phyloP scores from a whole-genome alignment of 2,113 vertebrate genomes.

The Phycodurus eques region DNA sequence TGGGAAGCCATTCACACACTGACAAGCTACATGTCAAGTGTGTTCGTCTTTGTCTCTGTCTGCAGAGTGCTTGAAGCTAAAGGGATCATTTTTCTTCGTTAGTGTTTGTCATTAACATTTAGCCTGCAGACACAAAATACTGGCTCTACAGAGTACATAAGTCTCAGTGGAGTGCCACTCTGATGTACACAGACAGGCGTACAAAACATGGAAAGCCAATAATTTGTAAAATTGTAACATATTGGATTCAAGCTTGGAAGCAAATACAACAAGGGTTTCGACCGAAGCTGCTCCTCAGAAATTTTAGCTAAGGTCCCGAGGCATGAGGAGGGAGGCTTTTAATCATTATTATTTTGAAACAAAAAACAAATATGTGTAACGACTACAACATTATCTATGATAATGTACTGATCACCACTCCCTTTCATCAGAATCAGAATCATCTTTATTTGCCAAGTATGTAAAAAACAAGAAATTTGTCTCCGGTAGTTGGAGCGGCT shows the following conservation, averaged over 20 bases:
- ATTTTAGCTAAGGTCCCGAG: not conserved
- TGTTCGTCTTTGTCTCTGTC: constrained; percentile 42
- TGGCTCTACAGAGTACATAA: constrained; percentile 14
- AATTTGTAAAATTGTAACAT: not conserved
- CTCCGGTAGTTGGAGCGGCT: too few relatives aligned
- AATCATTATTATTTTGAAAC: not conserved
- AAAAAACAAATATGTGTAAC: not conserved
- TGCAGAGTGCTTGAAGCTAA: constrained; percentile 29
- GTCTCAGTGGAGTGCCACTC: constrained; percentile 7
- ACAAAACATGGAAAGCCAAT: not conserved
- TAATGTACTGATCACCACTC: not conserved
- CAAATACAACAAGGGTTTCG: too few relatives aligned
- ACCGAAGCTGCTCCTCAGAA: too few relatives aligned
- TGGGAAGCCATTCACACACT: constrained; percentile 37
- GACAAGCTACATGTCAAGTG: constrained; percentile 36
- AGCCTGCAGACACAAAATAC: constrained; percentile 49
- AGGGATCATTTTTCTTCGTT: constrained; percentile 66
- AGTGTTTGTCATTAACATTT: constrained; percentile 56
- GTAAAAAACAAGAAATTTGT: too few relatives aligned
- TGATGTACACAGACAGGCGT: not conserved
- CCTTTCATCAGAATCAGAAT: not conserved
- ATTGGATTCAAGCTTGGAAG: not conserved
- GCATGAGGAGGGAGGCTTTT: not conserved
- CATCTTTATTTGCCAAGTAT: too few relatives aligned
- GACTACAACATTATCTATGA: not conserved